phyloP scores from a whole-genome alignment of 2,113 vertebrate genomes.

The Lethenteron camtschaticum region DNA sequence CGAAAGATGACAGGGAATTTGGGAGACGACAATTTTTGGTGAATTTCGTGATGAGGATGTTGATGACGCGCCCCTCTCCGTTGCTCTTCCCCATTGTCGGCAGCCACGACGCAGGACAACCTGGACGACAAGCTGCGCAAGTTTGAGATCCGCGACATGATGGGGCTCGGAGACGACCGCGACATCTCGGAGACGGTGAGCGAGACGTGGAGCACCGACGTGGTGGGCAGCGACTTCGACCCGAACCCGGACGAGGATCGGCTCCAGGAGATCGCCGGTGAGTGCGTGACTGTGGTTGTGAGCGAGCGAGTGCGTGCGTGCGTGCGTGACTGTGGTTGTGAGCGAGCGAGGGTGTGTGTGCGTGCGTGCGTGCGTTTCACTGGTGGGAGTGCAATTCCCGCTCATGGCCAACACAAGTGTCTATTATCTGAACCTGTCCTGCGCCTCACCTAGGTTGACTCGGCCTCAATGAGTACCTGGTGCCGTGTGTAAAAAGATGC shows the following conservation, averaged over 20 bases:
- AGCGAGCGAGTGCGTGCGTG: too few species aligned
- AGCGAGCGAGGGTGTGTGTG: too few species aligned
- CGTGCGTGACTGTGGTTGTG: too few species aligned
- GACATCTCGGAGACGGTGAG: conserved; percentile 96
- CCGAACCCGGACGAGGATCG: conserved; percentile 93
- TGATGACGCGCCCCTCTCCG: neutral
- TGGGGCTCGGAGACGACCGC: conserved; percentile 85
- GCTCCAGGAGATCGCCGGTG: conserved; percentile 90
- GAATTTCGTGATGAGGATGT: neutral
- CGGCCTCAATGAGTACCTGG: too few species aligned
- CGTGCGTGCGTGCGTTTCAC: too few species aligned
- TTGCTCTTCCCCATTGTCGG: neutral
- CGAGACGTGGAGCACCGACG: conserved; percentile 95
- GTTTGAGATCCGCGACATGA: conserved; percentile 98
- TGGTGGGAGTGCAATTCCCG: too few species aligned
- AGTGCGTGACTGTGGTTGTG: neutral
- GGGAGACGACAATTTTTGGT: neutral
- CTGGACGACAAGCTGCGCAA: conserved; percentile 93
- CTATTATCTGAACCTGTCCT: too few species aligned
- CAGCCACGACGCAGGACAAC: conserved; percentile 95
- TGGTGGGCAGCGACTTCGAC: conserved; percentile 89
- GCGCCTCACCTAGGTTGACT: too few species aligned
- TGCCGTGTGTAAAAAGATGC: too few species aligned
- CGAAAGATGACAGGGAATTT: neutral
- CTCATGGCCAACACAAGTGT: too few species aligned